A percentile compares a stretch with the other conserved stretches of the same genome.
Evolutionary conservation across 2,888 invertebrate genomes (phyloP).

Genomic region (Chloroclysta siterata): DNA sequence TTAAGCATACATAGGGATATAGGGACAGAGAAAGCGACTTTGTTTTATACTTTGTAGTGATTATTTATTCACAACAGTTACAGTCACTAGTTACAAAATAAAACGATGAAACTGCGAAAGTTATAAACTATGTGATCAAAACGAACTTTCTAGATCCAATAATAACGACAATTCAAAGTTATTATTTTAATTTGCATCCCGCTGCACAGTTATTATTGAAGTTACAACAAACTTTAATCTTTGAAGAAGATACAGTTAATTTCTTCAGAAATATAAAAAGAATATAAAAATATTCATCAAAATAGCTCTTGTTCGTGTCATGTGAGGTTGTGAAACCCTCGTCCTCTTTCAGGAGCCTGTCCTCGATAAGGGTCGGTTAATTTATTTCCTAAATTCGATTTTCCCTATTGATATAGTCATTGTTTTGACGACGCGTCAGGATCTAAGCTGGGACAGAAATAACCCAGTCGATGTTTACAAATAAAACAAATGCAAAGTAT

Average conservation of each 20-base stretch:
- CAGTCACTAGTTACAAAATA: no score
- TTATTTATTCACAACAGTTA: no score
- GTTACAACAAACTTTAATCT: background rate
- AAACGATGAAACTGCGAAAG: no score
- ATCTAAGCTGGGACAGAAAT: constrained; percentile 11
- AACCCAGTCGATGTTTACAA: constrained; percentile 1
- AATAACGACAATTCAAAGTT: no score
- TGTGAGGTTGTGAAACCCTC: constrained; percentile 11
- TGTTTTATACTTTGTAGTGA: no score
- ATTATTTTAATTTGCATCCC: no score
- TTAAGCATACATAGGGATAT: no score
- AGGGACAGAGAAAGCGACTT: no score
- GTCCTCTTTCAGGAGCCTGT: background rate
- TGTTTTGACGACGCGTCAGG: constrained; percentile 17
- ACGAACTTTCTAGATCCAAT: no score
- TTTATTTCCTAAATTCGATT: constrained; percentile 28
- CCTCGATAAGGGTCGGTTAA: constrained; percentile 6
- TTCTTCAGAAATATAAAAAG: background rate
- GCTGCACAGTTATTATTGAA: no score
- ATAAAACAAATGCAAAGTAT: no score
- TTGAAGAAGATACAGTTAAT: background rate
- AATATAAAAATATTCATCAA: background rate
- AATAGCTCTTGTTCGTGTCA: constrained; percentile 13
- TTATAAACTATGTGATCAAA: no score
- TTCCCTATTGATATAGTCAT: constrained; percentile 27